Evolutionary conservation across 2,797 vertebrate genomes (phyloP).

Genomic region (Squalus acanthias): DNA sequence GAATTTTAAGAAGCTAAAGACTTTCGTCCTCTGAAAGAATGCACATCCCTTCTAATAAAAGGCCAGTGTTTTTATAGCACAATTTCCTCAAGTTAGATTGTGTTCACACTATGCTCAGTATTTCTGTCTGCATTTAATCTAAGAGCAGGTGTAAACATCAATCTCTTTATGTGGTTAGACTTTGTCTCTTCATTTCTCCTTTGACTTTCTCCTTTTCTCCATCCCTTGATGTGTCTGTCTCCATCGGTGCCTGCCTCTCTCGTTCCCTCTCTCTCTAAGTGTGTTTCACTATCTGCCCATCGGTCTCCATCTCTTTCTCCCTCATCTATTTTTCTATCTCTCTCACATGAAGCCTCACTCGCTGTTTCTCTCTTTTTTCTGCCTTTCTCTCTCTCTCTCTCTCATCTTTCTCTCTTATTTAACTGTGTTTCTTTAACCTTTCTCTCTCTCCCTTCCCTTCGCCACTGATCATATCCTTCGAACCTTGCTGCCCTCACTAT

Average conservation of each 20-base stretch:
- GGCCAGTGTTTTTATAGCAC: background rate
- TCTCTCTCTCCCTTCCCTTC: no score
- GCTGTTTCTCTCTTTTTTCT: background rate
- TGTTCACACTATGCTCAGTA: background rate
- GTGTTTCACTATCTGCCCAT: background rate
- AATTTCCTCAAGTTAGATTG: background rate
- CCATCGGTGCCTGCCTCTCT: background rate
- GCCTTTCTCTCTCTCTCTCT: background rate
- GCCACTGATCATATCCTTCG: accelerated
- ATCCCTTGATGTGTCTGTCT: background rate
- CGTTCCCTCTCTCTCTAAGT: no score
- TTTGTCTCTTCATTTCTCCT: background rate
- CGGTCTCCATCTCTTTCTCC: background rate
- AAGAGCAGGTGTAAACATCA: background rate
- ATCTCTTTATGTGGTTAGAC: no score
- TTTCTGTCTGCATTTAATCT: background rate
- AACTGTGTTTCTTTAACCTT: background rate
- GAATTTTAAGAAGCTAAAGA: background rate
- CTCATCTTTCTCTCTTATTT: no score
- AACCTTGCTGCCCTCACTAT: background rate
- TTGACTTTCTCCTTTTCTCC: background rate
- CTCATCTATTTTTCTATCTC: background rate
- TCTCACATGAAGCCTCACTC: background rate
- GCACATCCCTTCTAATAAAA: background rate
- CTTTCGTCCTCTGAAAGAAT: background rate